Evolutionary conservation across 2,888 invertebrate species (phyloP).

Genomic region (Galerucella pusilla): DNA sequence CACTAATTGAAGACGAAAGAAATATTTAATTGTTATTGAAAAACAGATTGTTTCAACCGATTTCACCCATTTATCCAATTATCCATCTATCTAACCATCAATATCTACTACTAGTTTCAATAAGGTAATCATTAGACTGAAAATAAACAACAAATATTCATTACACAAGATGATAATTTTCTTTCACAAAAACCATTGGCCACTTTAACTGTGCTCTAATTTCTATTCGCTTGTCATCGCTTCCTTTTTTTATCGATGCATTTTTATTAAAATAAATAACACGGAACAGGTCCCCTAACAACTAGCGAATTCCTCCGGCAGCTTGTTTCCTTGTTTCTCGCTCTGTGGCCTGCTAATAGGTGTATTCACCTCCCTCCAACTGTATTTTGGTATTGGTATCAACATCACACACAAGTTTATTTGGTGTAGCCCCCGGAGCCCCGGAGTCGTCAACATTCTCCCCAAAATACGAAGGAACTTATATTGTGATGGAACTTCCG

Average conservation of each 20-base stretch:
- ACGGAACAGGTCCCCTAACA: background rate
- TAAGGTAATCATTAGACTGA: too few relatives aligned
- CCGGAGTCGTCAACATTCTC: background rate
- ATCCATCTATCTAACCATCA: too few relatives aligned
- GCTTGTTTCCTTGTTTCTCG: slow-evolving; percentile 12
- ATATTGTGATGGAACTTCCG: background rate
- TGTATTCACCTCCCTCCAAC: slow-evolving; percentile 6
- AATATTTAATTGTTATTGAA: too few relatives aligned
- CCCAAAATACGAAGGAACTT: background rate
- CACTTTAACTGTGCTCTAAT: too few relatives aligned
- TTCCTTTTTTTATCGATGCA: background rate
- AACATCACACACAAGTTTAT: slow-evolving; percentile 13
- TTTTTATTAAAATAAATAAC: background rate
- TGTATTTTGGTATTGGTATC: background rate
- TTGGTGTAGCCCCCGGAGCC: slow-evolving; percentile 1
- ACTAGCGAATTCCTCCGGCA: background rate
- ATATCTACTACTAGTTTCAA: too few relatives aligned
- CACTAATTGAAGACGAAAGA: too few relatives aligned
- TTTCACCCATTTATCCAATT: too few relatives aligned
- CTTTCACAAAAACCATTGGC: too few relatives aligned
- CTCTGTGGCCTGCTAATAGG: background rate
- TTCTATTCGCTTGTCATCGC: background rate
- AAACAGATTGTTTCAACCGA: too few relatives aligned
- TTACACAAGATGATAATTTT: too few relatives aligned
- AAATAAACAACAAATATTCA: too few relatives aligned